Evolutionary conservation across 1,140 invertebrate genomes (phyloP).

Genomic region (Eriocheir sinensis): DNA sequence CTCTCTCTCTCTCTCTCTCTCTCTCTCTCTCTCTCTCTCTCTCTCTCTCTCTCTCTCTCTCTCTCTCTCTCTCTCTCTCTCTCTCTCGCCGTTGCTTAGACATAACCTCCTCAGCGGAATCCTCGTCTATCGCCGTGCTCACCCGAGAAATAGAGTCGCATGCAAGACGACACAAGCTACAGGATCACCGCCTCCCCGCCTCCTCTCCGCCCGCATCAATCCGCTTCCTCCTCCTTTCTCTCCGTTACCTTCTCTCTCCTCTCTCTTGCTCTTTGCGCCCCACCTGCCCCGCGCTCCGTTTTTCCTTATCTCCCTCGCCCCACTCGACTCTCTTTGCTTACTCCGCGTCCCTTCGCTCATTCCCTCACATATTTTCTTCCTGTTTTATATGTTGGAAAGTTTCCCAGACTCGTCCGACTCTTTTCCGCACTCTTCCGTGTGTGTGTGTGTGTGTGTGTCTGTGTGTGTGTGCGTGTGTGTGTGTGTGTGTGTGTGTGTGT

Average conservation of each 20-base stretch:
- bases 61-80: too few relatives aligned
- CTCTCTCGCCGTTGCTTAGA: background rate
- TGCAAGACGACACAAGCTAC: background rate
- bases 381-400: background rate
- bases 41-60: too few relatives aligned
- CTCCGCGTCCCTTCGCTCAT: background rate
- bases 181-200: background rate
- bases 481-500: constrained; percentile 22
- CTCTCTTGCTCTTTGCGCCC: background rate
- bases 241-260: background rate
- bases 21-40: too few relatives aligned
- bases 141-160: background rate
- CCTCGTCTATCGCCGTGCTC: background rate
- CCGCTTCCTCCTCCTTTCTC: too few relatives aligned
- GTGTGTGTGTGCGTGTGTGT: constrained; percentile 21
- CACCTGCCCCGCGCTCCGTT: background rate
- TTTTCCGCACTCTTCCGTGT: background rate
- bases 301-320: background rate
- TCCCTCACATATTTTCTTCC: background rate
- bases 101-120: background rate
- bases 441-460: constrained; percentile 11
- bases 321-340: background rate
- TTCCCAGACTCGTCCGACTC: background rate
- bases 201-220: background rate
- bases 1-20: too few relatives aligned